phyloP scores from a whole-genome alignment of 1,140 invertebrate species.

The Teleogryllus occipitalis region DNA sequence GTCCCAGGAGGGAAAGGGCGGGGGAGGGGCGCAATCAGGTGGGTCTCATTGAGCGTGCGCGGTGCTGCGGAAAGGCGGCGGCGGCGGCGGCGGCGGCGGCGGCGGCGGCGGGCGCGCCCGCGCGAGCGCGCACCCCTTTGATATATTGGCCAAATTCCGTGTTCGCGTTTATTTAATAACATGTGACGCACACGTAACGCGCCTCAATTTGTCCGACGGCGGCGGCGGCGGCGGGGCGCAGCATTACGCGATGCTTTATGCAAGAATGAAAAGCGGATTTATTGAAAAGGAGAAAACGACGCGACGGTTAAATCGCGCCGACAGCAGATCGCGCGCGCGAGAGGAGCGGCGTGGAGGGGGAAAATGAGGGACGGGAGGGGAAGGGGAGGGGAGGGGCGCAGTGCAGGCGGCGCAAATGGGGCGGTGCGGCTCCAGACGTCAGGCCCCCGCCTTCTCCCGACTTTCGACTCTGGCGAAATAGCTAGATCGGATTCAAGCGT shows the following conservation, averaged over 20 bases:
- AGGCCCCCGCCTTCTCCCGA: background rate
- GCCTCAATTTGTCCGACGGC: background rate
- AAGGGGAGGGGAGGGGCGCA: background rate
- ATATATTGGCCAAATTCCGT: constrained; percentile 4
- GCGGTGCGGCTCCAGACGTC: too few species aligned
- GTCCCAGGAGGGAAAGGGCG: too few species aligned
- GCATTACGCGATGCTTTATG: background rate
- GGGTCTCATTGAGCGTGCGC: too few species aligned
- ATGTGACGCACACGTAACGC: background rate
- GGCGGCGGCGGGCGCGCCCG: too few species aligned
- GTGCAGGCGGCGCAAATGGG: background rate
- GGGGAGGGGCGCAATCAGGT: too few species aligned
- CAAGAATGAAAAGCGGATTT: background rate
- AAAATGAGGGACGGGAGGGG: too few species aligned
- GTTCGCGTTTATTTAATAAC: constrained; percentile 5
- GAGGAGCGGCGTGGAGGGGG: background rate
- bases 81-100: too few species aligned
- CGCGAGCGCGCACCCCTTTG: background rate
- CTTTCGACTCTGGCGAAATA: background rate
- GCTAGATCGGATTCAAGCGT: too few species aligned
- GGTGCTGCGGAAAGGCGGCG: too few species aligned
- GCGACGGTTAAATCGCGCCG: background rate
- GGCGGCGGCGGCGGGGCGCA: too few species aligned
- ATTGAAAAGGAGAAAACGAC: background rate
- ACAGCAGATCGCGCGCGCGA: too few species aligned